Evolutionary conservation across 2,113 vertebrate genomes (phyloP).

Genomic region (Rafetus swinhoei): DNA sequence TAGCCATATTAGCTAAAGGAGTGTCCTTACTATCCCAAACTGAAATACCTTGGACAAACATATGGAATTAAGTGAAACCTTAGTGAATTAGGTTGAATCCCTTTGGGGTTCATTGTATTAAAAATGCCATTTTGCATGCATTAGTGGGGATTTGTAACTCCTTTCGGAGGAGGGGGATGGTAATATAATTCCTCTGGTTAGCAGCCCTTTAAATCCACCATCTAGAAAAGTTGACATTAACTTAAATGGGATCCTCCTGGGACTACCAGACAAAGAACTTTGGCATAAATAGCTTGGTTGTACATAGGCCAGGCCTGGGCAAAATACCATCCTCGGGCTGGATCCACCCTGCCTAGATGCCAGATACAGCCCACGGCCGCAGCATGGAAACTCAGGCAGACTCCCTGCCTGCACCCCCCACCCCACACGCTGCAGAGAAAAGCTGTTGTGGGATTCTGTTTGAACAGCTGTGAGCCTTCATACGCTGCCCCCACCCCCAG

Average conservation of each 20-base stretch:
- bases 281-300: neutral
- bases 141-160: neutral
- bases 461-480: too few species aligned
- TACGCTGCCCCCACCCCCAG: too few species aligned
- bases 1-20: neutral
- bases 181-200: neutral
- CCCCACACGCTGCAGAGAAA: too few species aligned
- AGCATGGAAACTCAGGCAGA: too few species aligned
- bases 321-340: too few species aligned
- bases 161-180: neutral
- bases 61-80: neutral
- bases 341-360: too few species aligned
- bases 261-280: neutral
- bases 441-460: too few species aligned
- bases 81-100: neutral
- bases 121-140: neutral
- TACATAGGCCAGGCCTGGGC: neutral
- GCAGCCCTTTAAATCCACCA: neutral
- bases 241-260: neutral
- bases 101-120: neutral
- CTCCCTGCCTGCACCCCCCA: too few species aligned
- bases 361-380: too few species aligned
- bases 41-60: neutral
- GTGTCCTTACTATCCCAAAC: neutral
- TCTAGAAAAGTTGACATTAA: neutral